Conservation (phyloP, 1,140 invertebrate genomes). For the Bacillus rossius region DNA sequence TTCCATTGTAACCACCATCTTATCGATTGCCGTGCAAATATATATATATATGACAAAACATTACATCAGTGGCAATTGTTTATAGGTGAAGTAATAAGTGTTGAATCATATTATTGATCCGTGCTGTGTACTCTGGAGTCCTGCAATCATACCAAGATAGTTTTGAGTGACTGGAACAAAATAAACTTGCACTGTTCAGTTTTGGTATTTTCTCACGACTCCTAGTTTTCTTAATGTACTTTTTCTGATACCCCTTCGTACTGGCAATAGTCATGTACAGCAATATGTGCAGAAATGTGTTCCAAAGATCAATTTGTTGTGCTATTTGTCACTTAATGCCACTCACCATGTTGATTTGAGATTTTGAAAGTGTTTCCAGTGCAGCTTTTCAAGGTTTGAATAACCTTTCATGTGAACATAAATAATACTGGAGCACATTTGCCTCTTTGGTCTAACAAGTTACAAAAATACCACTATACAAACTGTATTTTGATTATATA, state of each 20-base stretch:
- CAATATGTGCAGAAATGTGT: slow-evolving; percentile 8
- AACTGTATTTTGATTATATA: slow-evolving; percentile 3
- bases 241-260: slow-evolving; percentile 3
- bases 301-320: slow-evolving; percentile 1
- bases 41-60: background rate
- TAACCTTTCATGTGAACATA: background rate
- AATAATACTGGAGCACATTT: slow-evolving; percentile 11
- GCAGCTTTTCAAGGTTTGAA: slow-evolving; percentile 7
- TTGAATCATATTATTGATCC: slow-evolving; percentile 7
- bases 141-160: slow-evolving; percentile 12
- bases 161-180: background rate
- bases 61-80: slow-evolving; percentile 16
- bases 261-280: background rate
- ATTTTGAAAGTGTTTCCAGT: background rate
- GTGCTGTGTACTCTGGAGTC: slow-evolving; percentile 5
- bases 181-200: background rate
- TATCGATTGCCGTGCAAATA: slow-evolving; percentile 15
- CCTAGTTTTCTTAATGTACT: slow-evolving; percentile 7
- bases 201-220: slow-evolving; percentile 15
- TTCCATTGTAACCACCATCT: slow-evolving; percentile 12
- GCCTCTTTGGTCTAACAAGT: background rate
- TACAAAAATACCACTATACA: background rate
- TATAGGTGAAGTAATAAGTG: slow-evolving; percentile 15
- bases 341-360: no score
- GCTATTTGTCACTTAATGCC: no score